Conservation (phyloP, 2,113 vertebrate species). For the Otus sunia region DNA sequence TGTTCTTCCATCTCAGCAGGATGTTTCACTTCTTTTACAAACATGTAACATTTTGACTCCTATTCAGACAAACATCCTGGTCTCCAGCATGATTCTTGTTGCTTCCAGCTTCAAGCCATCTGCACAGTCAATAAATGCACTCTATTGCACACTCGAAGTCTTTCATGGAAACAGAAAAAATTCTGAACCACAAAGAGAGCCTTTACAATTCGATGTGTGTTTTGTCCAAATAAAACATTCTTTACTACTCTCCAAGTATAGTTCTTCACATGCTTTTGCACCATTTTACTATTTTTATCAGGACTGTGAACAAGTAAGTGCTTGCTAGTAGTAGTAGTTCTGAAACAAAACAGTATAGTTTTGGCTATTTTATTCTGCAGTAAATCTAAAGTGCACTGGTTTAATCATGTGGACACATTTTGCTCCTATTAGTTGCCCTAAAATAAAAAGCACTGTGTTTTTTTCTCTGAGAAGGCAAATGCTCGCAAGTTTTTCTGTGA, state of each 20-base stretch:
- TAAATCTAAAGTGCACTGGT: background rate
- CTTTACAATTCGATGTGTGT: background rate
- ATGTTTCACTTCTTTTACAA: background rate
- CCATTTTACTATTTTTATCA: background rate
- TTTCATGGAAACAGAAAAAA: background rate
- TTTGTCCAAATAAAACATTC: background rate
- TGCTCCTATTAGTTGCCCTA: background rate
- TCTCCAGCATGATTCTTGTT: background rate
- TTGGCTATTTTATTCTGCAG: background rate
- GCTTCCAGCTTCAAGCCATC: background rate
- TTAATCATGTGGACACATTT: background rate
- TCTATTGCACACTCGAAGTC: background rate
- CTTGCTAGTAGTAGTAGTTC: background rate
- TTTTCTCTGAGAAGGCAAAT: background rate
- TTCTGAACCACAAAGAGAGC: background rate
- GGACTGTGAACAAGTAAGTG: background rate
- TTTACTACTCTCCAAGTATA: background rate
- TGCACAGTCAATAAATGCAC: background rate
- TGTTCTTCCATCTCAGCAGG: background rate
- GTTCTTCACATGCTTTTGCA: background rate
- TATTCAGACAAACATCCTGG: background rate
- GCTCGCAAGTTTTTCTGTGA: background rate
- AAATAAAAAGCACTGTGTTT: background rate
- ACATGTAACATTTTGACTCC: background rate
- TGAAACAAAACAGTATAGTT: background rate